phyloP scores from a whole-genome alignment of 2,797 vertebrate genomes.

The Pangasius larnaudii region DNA sequence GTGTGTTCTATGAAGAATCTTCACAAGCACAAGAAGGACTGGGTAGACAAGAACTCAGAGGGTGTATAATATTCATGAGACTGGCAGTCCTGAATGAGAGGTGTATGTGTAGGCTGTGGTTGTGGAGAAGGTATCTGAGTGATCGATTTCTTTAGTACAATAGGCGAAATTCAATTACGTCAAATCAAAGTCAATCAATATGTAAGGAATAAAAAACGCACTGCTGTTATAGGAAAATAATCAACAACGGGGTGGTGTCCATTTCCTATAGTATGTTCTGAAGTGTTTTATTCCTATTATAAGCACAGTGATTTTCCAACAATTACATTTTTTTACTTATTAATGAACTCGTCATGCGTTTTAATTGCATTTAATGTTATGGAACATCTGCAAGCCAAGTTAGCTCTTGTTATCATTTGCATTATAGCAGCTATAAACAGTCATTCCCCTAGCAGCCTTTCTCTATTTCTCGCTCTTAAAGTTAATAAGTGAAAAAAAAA shows the following conservation, averaged over 20 bases:
- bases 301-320: not conserved
- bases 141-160: not conserved
- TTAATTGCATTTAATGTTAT: not conserved
- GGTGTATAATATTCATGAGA: constrained; percentile 16
- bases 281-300: not conserved
- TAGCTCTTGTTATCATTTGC: not conserved
- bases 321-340: not conserved
- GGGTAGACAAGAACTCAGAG: constrained; percentile 44
- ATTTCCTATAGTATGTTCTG: not conserved
- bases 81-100: not conserved
- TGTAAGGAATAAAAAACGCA: not conserved
- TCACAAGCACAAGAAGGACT: constrained; percentile 42
- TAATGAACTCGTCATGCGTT: not conserved
- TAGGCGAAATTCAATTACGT: not conserved
- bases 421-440: constrained; percentile 4
- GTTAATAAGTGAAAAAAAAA: not conserved
- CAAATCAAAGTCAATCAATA: not conserved
- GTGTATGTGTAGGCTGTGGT: not conserved
- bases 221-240: not conserved
- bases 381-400: not conserved
- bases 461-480: not conserved
- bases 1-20: constrained; percentile 36
- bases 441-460: not conserved
- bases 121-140: not conserved
- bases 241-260: not conserved